Evolutionary conservation across 2,797 vertebrate genomes (phyloP).

Genomic region (Galago senegalensis): DNA sequence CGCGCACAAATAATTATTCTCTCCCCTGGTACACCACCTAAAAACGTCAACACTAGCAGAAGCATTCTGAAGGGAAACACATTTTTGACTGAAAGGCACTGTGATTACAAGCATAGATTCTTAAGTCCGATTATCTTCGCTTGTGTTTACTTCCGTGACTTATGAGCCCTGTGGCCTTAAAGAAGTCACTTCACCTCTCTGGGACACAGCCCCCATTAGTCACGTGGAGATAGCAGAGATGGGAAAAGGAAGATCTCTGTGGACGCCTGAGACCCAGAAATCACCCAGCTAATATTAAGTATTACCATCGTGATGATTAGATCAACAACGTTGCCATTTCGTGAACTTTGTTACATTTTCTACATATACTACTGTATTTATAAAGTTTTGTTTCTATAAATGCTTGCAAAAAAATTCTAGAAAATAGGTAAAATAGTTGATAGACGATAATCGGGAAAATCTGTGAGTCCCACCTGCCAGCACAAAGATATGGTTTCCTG

Average conservation of each 20-base stretch:
- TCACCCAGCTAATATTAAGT: background rate
- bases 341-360: conserved; percentile 29
- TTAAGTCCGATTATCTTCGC: background rate
- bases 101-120: background rate
- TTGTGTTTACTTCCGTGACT: background rate
- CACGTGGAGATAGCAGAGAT: background rate
- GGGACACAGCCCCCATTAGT: background rate
- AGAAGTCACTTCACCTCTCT: background rate
- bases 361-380: background rate
- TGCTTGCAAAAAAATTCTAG: background rate
- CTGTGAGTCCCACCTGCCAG: conserved; percentile 92
- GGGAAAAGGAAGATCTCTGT: background rate
- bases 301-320: background rate
- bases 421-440: conserved; percentile 7
- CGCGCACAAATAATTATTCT: background rate
- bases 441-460: background rate
- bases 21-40: background rate
- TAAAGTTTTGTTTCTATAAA: conserved; percentile 20
- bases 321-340: background rate
- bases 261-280: background rate
- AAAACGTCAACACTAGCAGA: background rate
- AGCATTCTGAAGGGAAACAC: background rate
- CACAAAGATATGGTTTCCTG: conserved; percentile 95
- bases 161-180: background rate
- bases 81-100: background rate